A percentile compares a stretch with the other conserved stretches of the same genome.
Conservation (phyloP, 1,140 invertebrate species). For the Heliconius himera region DNA sequence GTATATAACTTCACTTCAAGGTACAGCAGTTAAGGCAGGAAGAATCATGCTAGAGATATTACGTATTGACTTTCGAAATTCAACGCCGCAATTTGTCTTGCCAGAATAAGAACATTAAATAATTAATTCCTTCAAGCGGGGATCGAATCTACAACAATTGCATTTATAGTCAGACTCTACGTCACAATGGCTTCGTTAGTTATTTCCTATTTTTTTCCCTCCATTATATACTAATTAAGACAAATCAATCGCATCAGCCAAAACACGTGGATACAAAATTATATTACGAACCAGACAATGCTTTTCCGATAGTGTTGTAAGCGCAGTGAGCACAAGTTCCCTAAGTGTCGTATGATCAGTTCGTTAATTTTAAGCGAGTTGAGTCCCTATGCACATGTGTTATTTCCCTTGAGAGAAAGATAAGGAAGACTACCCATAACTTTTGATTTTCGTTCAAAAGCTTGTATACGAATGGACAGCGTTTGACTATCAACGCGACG, state of each 20-base stretch:
- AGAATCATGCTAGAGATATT: too few relatives aligned
- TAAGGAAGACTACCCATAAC: neutral
- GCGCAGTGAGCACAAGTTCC: conserved; percentile 29
- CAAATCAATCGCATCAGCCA: neutral
- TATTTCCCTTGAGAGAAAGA: neutral
- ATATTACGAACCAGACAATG: conserved; percentile 32
- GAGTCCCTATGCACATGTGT: neutral
- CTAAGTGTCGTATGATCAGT: conserved; percentile 20
- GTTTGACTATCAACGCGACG: too few relatives aligned
- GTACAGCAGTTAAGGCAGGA: too few relatives aligned
- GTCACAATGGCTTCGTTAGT: too few relatives aligned
- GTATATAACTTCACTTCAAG: too few relatives aligned
- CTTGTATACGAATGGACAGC: neutral
- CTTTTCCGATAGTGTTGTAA: conserved; percentile 34
- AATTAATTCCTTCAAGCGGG: too few relatives aligned
- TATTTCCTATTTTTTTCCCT: neutral
- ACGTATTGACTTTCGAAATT: too few relatives aligned
- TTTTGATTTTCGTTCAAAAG: neutral
- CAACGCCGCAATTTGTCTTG: too few relatives aligned
- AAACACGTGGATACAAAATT: conserved; percentile 2
- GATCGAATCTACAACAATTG: too few relatives aligned
- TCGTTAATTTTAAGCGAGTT: conserved; percentile 26
- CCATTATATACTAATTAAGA: neutral
- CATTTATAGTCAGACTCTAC: too few relatives aligned
- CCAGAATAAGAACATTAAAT: too few relatives aligned